Base-by-base conservation (phyloP, 92 coral and sea anemone species). In the Phenganax subtilis region DNA sequence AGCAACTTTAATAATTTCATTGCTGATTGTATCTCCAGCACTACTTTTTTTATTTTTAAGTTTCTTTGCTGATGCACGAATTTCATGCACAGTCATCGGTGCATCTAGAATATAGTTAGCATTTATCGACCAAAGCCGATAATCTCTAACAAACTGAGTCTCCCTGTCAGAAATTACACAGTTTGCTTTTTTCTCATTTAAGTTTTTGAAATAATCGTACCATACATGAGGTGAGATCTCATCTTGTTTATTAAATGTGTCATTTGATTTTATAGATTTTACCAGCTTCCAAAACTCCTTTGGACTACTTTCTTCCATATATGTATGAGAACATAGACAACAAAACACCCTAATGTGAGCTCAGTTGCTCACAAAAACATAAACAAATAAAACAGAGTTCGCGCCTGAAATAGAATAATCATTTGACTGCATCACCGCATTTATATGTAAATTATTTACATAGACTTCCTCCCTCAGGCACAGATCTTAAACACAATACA, bases 281-380 rank as follows among this genome's bases (percentile, higher is more conserved):
- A 81, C 85, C n/a, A 81, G 57, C 54, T 81, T 81, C 85, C 79
- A 51, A 81, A 81, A 81, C 51, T 69, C 85, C 25, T 81, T 81
- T 53, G 77, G 85, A 20, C 70, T 81, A 44, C 30, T 47, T 17
- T 67, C 85, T 28, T 53, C 66, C 79, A 81, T 17, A 53, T n/a
- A n/a, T n/a, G n/a, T n/a, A n/a, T n/a, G n/a, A n/a, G n/a, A n/a
- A n/a, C n/a, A n/a, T n/a, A n/a, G n/a, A n/a, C n/a, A 20, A 20
- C 25, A 20, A 20, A 20, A 20, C 25, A 20, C 25, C 25, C 25
- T 20, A 20, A 20, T 20, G 25, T 20, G 25, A 20, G 25, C 25
- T 20, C 25, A 20, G 25, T 20, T 20, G 25, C 25, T 20, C 25
- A 20, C 25, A 20, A 20, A 20, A 20, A 20, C 25, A 20, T 20